Conservation (phyloP, 2,888 invertebrate species). For the Patella pellucida region DNA sequence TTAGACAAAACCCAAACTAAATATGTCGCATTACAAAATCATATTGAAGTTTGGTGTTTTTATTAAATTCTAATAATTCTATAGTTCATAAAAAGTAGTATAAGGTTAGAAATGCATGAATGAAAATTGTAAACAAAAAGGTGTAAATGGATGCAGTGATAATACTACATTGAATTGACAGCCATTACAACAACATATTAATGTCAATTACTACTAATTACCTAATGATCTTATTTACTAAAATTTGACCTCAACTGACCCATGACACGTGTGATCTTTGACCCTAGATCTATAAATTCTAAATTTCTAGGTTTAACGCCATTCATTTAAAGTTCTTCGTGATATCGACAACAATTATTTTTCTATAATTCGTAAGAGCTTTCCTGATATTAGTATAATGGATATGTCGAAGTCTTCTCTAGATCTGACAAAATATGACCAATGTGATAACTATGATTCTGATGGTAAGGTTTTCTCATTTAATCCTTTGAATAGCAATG, state of each 20-base stretch:
- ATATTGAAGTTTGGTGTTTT: too few relatives aligned
- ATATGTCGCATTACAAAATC: too few relatives aligned
- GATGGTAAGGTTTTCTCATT: not conserved
- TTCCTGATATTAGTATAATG: not conserved
- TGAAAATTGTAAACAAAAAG: too few relatives aligned
- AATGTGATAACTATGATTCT: not conserved
- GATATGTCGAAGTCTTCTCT: not conserved
- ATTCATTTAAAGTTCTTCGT: not conserved
- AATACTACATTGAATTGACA: too few relatives aligned
- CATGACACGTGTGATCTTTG: not conserved
- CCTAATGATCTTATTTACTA: not conserved
- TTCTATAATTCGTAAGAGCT: not conserved
- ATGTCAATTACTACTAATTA: slow-evolving; percentile 6
- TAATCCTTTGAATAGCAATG: not conserved
- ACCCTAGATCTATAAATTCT: not conserved
- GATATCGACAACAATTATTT: not conserved
- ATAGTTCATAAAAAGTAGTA: too few relatives aligned
- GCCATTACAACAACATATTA: not conserved
- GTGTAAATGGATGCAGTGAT: too few relatives aligned
- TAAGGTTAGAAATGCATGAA: too few relatives aligned
- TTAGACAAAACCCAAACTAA: too few relatives aligned
- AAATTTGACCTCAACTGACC: not conserved
- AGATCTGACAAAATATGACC: not conserved
- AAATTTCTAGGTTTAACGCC: not conserved
- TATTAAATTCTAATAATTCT: too few relatives aligned